phyloP scores from a whole-genome alignment of 2,888 invertebrate species.

The Stegana nigrithorax region DNA sequence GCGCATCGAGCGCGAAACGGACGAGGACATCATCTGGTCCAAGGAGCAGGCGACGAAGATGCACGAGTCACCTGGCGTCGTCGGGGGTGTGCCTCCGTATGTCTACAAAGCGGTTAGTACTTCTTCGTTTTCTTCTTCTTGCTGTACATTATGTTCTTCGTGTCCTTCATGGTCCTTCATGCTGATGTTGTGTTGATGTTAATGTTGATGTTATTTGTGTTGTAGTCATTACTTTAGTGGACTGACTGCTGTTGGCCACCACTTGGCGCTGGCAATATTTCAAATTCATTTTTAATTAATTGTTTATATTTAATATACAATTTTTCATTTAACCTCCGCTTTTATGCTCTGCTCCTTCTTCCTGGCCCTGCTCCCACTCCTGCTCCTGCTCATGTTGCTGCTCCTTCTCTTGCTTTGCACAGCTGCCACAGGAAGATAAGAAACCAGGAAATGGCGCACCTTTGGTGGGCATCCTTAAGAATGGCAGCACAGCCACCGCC shows the following conservation, averaged over 20 bases:
- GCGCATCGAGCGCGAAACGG: conserved; percentile 80
- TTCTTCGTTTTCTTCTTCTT: not conserved
- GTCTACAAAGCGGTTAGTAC: conserved; percentile 71
- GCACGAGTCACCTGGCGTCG: conserved; percentile 73
- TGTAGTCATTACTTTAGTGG: too few species aligned
- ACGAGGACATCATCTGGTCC: conserved; percentile 79
- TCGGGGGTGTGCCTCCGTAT: conserved; percentile 53
- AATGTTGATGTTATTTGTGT: too few species aligned
- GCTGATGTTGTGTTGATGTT: too few species aligned
- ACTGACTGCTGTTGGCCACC: too few species aligned
- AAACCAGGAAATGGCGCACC: conserved; percentile 62
- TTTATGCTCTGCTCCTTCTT: too few species aligned
- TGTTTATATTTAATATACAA: not conserved
- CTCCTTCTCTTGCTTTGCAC: too few species aligned
- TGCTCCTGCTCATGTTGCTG: too few species aligned
- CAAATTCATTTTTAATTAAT: conserved; percentile 20
- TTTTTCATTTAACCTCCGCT: too few species aligned
- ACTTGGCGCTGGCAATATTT: not conserved
- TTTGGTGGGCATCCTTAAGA: conserved; percentile 67
- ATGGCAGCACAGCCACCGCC: conserved; percentile 56
- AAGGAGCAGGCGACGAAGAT: conserved; percentile 80
- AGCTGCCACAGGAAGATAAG: conserved; percentile 66
- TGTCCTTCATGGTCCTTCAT: too few species aligned
- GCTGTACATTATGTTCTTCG: too few species aligned
- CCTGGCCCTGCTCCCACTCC: too few species aligned